phyloP scores from a whole-genome alignment of 2,797 vertebrate species.

The Chelon auratus region DNA sequence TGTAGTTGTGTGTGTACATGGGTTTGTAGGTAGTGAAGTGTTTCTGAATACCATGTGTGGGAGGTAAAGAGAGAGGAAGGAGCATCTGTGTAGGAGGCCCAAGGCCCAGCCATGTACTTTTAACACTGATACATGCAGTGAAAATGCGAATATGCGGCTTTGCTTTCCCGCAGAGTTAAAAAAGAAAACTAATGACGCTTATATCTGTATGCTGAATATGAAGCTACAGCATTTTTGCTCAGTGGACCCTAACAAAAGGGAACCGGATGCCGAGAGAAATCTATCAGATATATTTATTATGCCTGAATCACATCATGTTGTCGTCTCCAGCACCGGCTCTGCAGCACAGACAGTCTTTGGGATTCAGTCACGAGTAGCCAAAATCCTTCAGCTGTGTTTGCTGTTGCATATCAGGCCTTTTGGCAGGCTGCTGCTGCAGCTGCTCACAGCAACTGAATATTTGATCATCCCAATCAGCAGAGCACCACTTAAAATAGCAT shows the following conservation, averaged over 20 bases:
- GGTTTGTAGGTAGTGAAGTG: neutral
- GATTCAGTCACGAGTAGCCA: neutral
- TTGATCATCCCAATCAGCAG: neutral
- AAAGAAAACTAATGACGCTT: neutral
- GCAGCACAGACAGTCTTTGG: neutral
- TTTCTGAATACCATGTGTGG: slow-evolving; percentile 13
- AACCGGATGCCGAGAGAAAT: neutral
- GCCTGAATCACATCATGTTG: neutral
- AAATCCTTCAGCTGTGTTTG: neutral
- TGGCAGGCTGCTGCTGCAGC: slow-evolving; percentile 2
- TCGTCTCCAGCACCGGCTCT: neutral
- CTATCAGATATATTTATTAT: neutral
- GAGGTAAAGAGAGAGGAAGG: neutral
- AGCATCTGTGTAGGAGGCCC: slow-evolving; percentile 11
- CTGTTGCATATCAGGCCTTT: neutral
- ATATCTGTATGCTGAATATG: neutral
- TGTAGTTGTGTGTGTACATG: slow-evolving; percentile 2
- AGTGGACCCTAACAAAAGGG: neutral
- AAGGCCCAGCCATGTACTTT: neutral
- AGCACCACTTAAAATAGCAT: neutral
- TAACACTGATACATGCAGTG: neutral
- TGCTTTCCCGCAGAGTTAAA: neutral
- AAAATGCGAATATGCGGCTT: neutral
- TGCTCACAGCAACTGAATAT: neutral
- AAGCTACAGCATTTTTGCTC: neutral